A percentile compares a stretch with the other conserved stretches of the same genome.
phyloP scores from a whole-genome alignment of 2,888 invertebrate species.

The Dromius quadrimaculatus region DNA sequence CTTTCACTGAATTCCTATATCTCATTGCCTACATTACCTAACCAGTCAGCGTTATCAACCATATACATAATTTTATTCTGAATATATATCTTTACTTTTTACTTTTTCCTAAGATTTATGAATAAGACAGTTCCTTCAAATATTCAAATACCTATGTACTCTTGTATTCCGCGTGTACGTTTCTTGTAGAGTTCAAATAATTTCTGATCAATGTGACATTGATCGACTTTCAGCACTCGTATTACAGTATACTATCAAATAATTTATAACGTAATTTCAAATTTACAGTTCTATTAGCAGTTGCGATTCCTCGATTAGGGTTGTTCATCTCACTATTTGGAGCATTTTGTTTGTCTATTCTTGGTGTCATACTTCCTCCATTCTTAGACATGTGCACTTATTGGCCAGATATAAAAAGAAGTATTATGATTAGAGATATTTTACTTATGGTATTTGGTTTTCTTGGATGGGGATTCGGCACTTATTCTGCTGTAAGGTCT shows the following conservation, averaged over 20 bases:
- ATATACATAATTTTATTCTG: too few species aligned
- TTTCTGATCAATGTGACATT: neutral
- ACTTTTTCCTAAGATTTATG: too few species aligned
- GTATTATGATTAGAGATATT: conserved; percentile 17
- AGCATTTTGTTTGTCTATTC: conserved; percentile 28
- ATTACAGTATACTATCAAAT: too few species aligned
- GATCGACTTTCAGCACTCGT: neutral
- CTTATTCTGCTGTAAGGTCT: neutral
- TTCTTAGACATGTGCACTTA: conserved; percentile 19
- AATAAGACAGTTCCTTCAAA: too few species aligned
- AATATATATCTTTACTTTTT: too few species aligned
- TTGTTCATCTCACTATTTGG: conserved; percentile 34
- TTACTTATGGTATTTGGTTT: conserved; percentile 21
- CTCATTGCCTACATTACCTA: too few species aligned
- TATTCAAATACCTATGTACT: too few species aligned
- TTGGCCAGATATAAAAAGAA: neutral
- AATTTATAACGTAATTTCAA: conserved; percentile 1
- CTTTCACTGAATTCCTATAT: too few species aligned
- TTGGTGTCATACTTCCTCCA: conserved; percentile 30
- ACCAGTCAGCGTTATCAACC: too few species aligned
- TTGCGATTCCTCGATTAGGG: conserved; percentile 7
- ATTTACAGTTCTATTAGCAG: conserved; percentile 22
- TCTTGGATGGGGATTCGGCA: neutral
- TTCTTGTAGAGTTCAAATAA: neutral
- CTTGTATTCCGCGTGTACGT: neutral